These are phyloP conservation scores for Chrysotoxum bicinctum DNA, from an alignment of 2,888 invertebrate species.

Conservation along the genomic window DNA sequence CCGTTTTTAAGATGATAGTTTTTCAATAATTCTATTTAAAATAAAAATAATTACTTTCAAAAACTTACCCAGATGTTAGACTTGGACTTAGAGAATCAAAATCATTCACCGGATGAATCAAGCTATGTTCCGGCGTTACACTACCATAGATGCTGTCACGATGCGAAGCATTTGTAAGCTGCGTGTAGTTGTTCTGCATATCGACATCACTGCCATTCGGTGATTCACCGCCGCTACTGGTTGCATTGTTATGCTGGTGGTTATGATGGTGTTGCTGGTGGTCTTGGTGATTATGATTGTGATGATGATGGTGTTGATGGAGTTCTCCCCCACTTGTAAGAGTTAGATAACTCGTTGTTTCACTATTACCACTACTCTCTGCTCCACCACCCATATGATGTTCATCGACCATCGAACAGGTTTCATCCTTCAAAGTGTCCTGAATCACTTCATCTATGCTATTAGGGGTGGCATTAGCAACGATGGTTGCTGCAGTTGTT, in stretches of 20 bases:
- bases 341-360: slow-evolving; percentile 78
- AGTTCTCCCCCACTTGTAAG: slow-evolving; percentile 78
- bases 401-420: slow-evolving; percentile 77
- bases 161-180: slow-evolving; percentile 79
- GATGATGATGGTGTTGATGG: slow-evolving; percentile 78
- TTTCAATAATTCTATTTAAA: too few species aligned
- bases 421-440: slow-evolving; percentile 81
- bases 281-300: slow-evolving; percentile 62
- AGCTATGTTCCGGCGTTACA: slow-evolving; percentile 78
- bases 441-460: slow-evolving; percentile 81
- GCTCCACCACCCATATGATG: slow-evolving; percentile 74
- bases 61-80: slow-evolving; percentile 78
- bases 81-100: slow-evolving; percentile 78
- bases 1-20: too few species aligned
- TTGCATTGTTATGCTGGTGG: slow-evolving; percentile 64
- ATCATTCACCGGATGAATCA: slow-evolving; percentile 74
- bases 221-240: slow-evolving; percentile 72
- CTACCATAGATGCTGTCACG: slow-evolving; percentile 78
- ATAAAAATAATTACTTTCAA: background rate
- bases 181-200: slow-evolving; percentile 79
- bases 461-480: slow-evolving; percentile 74
- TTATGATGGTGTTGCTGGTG: slow-evolving; percentile 73
- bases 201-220: slow-evolving; percentile 76
- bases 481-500: slow-evolving; percentile 54
- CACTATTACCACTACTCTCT: slow-evolving; percentile 70